Conservation (phyloP, 2,797 vertebrate species). For the Leucoraja ocellata region DNA sequence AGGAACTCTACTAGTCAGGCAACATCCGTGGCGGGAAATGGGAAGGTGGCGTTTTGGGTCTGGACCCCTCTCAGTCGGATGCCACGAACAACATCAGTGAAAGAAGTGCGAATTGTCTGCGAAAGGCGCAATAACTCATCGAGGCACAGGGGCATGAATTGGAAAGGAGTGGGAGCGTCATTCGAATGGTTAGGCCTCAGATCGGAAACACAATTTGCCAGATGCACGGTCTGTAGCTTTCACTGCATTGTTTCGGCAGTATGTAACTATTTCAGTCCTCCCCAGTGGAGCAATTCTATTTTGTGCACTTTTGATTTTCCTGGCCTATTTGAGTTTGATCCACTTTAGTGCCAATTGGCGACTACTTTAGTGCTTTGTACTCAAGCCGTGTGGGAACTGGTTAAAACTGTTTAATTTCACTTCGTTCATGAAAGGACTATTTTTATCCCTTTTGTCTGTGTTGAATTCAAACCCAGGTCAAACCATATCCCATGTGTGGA, state of each 20-base stretch:
- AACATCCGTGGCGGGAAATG: too few relatives aligned
- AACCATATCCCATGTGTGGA: conserved; percentile 3
- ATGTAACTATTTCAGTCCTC: conserved; percentile 23
- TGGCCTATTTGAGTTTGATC: conserved; percentile 25
- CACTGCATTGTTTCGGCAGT: conserved; percentile 29
- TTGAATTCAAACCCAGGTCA: conserved; percentile 26
- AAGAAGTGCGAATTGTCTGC: not conserved
- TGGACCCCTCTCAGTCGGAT: not conserved
- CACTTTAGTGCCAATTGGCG: conserved; percentile 4
- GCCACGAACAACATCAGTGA: not conserved
- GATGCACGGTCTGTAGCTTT: not conserved
- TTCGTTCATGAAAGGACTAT: conserved; percentile 18
- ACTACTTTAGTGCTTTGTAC: not conserved
- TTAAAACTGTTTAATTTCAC: conserved; percentile 16
- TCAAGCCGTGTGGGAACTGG: conserved; percentile 12
- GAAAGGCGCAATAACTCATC: not conserved
- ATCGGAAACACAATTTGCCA: not conserved
- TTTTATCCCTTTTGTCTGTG: conserved; percentile 16
- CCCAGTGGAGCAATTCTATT: conserved; percentile 28
- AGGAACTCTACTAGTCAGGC: too few relatives aligned
- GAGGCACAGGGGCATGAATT: not conserved
- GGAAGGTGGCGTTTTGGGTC: too few relatives aligned
- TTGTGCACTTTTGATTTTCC: not conserved
- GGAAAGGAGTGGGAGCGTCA: not conserved
- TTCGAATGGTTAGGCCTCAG: not conserved